Base-by-base conservation (phyloP, 1,140 invertebrate genomes). In the Heliconius nattereri region DNA sequence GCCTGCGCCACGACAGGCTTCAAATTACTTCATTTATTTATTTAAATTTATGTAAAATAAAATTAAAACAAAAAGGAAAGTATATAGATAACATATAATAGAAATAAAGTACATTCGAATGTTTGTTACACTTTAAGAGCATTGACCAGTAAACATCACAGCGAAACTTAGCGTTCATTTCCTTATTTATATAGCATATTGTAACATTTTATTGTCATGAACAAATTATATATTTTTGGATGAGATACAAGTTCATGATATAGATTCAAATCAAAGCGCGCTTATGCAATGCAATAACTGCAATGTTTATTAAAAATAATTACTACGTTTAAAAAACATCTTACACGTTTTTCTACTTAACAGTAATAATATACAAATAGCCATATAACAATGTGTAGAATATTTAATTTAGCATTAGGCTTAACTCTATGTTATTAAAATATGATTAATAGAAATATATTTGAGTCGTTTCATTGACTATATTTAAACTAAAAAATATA, bases 141-240 rank as follows among this genome's bases (percentile, higher is more conserved):
- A 66, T 60, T 66, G 23, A 26, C 40, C 26, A 66, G 60, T 66
- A 29, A 66, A 66, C 60, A 66, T 66, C 60, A 66, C 60, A 66
- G 60, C 3, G 26, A 66, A 66, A 60, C 54, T 66, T 29, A 66
- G 23, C 60, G 26, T 66, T 26, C 3, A 52, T 52, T 26, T 66
- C 11, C 8, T 60, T 26, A 66, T 66, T 29, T 29, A 66, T 66
- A 11, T 13, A 29, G 13, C 1, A 66, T 29, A 66, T 66, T 66
- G 11, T 66, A 29, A 29, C n/a, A 66, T 66, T 29, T 66, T 66
- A 66, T 66, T 66, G 19, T 13, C 23, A 11, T 11, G 26, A 66
- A 29, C 26, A 66, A 29, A 66, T 29, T 13, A 16, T 0, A 66
- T 66, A 26, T 66, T 66, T 26, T 66, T 13, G 29, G 5, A 45